phyloP scores from a whole-genome alignment of 2,888 invertebrate genomes.

The Ernsta delagoae region DNA sequence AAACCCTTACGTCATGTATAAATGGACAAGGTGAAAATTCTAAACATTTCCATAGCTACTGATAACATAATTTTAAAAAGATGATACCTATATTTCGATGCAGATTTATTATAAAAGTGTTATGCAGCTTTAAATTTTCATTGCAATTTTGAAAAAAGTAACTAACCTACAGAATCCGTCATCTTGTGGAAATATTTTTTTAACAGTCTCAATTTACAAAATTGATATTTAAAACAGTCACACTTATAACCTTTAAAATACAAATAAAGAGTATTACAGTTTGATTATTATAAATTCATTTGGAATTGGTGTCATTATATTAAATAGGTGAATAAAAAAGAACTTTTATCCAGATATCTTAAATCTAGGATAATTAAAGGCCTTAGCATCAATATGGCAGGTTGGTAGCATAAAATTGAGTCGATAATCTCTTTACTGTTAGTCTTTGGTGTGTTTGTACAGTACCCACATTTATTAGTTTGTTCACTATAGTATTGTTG shows the following conservation, averaged over 20 bases:
- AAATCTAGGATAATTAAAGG: slow-evolving; percentile 26
- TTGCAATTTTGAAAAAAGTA: too few species aligned
- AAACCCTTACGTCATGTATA: too few species aligned
- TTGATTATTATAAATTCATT: slow-evolving; percentile 21
- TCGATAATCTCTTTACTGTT: slow-evolving; percentile 29
- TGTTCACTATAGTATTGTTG: too few species aligned
- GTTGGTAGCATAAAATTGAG: slow-evolving; percentile 13
- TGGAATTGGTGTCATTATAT: slow-evolving; percentile 11
- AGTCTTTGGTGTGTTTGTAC: slow-evolving; percentile 45
- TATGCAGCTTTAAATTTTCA: too few species aligned
- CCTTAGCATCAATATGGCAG: slow-evolving; percentile 31
- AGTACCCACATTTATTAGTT: too few species aligned
- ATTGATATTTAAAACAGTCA: background rate
- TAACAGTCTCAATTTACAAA: too few species aligned
- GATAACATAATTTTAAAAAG: too few species aligned
- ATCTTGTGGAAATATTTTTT: background rate
- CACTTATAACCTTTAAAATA: background rate
- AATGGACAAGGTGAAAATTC: too few species aligned
- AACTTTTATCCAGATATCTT: slow-evolving; percentile 15
- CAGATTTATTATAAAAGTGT: too few species aligned
- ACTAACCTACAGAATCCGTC: too few species aligned
- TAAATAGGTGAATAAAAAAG: slow-evolving; percentile 9
- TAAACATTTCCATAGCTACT: too few species aligned
- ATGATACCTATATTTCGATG: too few species aligned
- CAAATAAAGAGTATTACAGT: slow-evolving; percentile 12